Evolutionary conservation across 1,140 invertebrate species (phyloP), one percentile per base, ranked within the genome.

Genomic region (Zaprionus inermis): DNA sequence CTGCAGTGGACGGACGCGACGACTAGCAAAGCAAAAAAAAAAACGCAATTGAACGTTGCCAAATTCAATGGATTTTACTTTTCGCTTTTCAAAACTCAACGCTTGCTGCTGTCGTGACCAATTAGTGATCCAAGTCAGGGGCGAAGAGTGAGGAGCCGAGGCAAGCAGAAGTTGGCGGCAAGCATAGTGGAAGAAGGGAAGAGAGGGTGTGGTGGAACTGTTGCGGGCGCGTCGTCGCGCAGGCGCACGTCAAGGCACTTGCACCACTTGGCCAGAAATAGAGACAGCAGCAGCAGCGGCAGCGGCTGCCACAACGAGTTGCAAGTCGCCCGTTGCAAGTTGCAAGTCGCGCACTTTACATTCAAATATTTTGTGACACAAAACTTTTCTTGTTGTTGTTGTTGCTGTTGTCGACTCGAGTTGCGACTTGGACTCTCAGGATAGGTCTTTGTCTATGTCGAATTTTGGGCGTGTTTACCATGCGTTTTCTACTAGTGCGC

Each of bases 21-120:
- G 49, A 64, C 18, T 20, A 20, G 20, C 49, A 54, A 51, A 51
- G 5, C n/a, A 28, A 28, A 20, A 49, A 64, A 63, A 66, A 72
- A 84, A 72, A 78, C 59, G 70, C 78, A 85, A 69, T 76, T 68
- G 83, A 76, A 66, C 88, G 84, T 88, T 88, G 84, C 84, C 84
- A 89, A 88, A 88, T 89, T 88, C 84, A 89, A 88, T 88, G 84
- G 84, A 80, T 89, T 88, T 88, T 89, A 89, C 80, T 88, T 88
- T 88, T 89, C 71, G 83, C 78, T 88, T 88, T 74, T 55, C 55
- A 63, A 76, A 85, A 79, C 69, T 60, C 59, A 76, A 79, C 67
- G 71, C 80, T 76, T 28, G 76, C 84, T 74, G 74, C 83, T 88
- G 84, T 88, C 84, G 84, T 88, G 84, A 88, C 84, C 84, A 88